Conservation (phyloP, 2,113 vertebrate genomes). For the Pseudopodoces humilis region DNA sequence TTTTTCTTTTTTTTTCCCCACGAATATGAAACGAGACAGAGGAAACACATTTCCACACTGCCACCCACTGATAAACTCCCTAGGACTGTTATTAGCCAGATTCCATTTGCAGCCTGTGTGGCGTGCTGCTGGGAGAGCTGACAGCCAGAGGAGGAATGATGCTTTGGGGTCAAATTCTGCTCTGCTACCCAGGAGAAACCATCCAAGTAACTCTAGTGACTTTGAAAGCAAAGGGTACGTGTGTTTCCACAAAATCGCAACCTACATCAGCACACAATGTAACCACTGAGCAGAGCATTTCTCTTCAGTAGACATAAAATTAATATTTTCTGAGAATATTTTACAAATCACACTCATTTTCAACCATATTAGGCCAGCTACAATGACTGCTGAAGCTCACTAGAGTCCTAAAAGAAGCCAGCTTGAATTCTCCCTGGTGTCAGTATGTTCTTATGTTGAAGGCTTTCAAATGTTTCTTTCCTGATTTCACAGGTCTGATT, state of each 20-base stretch:
- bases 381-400: neutral
- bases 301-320: neutral
- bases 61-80: conserved; percentile 29
- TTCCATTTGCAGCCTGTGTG: neutral
- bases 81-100: neutral
- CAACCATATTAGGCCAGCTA: neutral
- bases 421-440: neutral
- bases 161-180: neutral
- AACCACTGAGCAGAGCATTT: neutral
- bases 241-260: neutral
- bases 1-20: too few species aligned
- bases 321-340: neutral
- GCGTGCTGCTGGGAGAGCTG: neutral
- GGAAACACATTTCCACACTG: conserved; percentile 7
- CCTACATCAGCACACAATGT: neutral
- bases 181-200: neutral
- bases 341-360: neutral
- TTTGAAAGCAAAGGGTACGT: neutral
- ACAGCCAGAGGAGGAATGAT: conserved; percentile 2
- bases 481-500: neutral
- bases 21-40: neutral
- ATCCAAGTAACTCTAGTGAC: neutral
- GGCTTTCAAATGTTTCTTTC: neutral
- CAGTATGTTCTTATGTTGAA: neutral
- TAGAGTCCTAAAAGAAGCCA: neutral